Conservation (phyloP, 2,113 vertebrate genomes). For the Tiliqua scincoides region DNA sequence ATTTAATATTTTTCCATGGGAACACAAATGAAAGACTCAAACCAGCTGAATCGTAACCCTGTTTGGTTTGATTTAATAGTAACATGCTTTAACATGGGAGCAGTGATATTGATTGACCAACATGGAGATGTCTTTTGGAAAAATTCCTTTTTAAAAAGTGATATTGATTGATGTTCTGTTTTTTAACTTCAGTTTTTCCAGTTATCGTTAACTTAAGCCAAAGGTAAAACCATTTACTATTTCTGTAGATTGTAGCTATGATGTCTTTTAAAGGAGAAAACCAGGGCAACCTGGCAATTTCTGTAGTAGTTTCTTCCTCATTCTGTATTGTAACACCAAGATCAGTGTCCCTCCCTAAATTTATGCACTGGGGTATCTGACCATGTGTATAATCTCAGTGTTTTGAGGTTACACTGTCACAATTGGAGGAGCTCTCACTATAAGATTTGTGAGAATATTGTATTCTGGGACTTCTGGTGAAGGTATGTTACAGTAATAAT, state of each 20-base stretch:
- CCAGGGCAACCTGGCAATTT: neutral
- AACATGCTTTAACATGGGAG: neutral
- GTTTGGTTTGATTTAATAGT: neutral
- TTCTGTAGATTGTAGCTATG: neutral
- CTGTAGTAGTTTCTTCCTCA: neutral
- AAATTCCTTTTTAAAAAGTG: neutral
- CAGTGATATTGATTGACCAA: neutral
- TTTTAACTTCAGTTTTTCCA: neutral
- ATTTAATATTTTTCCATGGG: constrained; percentile 1
- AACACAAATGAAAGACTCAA: neutral
- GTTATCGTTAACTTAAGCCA: neutral
- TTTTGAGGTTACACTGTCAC: neutral
- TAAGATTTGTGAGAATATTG: neutral
- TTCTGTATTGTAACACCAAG: neutral
- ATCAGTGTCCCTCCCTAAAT: neutral
- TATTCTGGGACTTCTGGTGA: neutral
- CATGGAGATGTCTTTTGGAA: neutral
- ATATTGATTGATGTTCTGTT: constrained; percentile 2
- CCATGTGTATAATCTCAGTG: neutral
- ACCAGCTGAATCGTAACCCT: neutral
- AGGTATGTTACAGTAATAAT: neutral
- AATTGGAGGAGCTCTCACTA: neutral
- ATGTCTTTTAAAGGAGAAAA: neutral
- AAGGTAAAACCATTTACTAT: neutral
- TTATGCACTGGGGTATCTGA: neutral